Evolutionary conservation across 23 tunicate species (phyloP), one percentile per base, ranked within the genome.

Genomic region (Pegea sp.): DNA sequence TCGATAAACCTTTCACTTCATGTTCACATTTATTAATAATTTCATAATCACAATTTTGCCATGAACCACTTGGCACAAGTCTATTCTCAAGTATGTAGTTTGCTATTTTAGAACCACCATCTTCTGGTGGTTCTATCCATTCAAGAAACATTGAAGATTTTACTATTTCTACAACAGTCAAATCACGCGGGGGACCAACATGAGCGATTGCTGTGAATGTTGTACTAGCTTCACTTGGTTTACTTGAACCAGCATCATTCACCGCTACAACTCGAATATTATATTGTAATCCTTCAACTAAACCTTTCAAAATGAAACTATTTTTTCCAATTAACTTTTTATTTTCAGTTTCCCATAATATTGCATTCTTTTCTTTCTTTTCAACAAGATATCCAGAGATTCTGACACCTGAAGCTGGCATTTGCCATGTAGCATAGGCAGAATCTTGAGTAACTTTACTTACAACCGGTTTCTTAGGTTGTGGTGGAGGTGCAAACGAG

Each of bases 101-200:
- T 26, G 97, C 86, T 29, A 88, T 88, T 62, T 65, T 88, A 74
- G 78, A 69, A 25, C 97, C 97, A n/a, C 97, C 97, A 51, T 88
- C 97, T 18, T 65, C 67, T 19, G 67, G 63, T 2, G 97, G 97
- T 20, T 76, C 57, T 53, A 76, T 60, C 97, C 97, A 88, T 29
- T 52, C 22, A 46, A 88, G 52, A 0, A 65, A 44, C 52, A 64
- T 66, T 5, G 89, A 76, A 49, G 72, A 65, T 0, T 58, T 42
- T 2, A 73, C 64, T 31, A 88, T 76, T 30, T 88, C 97, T 26
- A 49, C 70, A 6, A 76, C 29, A 4, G 54, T 43, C 30, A 56
- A 74, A 57, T 62, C 43, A 1, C 59, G 33, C 8, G 79, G 79
- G 8, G 69, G 1, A n/a, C 64, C 26, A 16, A 72, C 79, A 2